Percentiles rank a stretch among this genome's conserved stretches.
Conservation (phyloP, 2,888 invertebrate genomes). For the Euspilapteryx auroguttella region DNA sequence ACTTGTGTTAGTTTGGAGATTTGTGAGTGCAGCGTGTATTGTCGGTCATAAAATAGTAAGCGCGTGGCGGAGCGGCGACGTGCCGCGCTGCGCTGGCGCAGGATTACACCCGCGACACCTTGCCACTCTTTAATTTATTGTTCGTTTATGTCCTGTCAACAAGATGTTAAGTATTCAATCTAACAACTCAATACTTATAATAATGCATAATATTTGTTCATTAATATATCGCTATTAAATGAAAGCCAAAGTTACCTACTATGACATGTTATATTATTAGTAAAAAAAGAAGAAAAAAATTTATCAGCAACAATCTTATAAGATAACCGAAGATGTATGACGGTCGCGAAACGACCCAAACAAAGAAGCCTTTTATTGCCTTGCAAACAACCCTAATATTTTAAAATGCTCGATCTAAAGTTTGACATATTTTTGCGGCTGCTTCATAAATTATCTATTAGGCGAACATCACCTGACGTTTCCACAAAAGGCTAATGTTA, state of each 20-base stretch:
- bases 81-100: constrained; percentile 16
- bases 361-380: constrained; percentile 3
- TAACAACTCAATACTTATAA: constrained; percentile 34
- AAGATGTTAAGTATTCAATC: constrained; percentile 10
- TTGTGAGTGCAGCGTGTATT: constrained; percentile 13
- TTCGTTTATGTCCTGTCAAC: constrained; percentile 23
- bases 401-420: constrained; percentile 25
- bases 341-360: constrained; percentile 22
- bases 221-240: no score
- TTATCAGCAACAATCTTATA: constrained; percentile 33
- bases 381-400: constrained; percentile 36
- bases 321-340: constrained; percentile 22
- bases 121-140: constrained; percentile 5
- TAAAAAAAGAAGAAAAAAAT: constrained; percentile 13
- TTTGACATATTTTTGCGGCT: constrained; percentile 27
- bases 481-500: constrained; percentile 41
- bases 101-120: constrained; percentile 27
- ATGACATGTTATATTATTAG: no score
- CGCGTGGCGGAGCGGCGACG: constrained; percentile 31
- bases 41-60: constrained; percentile 19
- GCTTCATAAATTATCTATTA: constrained; percentile 57
- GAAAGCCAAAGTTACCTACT: no score
- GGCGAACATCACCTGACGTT: constrained; percentile 48
- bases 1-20: constrained; percentile 32
- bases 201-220: no score